These are phyloP conservation scores for Chrysopilus asiliformis DNA, from an alignment of 2,888 invertebrate species.

Conservation along the genomic window DNA sequence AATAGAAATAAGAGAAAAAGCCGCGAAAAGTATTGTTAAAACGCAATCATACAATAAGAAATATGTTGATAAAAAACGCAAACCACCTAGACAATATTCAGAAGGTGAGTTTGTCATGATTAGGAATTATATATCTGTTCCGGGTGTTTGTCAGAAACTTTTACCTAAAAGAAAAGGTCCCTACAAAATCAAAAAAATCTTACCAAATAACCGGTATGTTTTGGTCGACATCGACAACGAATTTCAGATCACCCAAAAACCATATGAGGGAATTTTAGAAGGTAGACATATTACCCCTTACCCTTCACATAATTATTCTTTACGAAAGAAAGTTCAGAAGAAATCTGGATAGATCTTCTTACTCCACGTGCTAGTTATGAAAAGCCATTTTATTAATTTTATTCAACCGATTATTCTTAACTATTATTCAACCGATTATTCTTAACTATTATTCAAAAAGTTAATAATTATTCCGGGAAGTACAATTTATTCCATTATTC, in stretches of 20 bases:
- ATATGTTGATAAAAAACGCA: not conserved
- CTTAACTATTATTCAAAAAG: too few relatives aligned
- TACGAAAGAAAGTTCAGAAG: too few relatives aligned
- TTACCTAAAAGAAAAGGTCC: too few relatives aligned
- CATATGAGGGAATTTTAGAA: not conserved
- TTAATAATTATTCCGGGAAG: too few relatives aligned
- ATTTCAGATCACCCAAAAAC: not conserved
- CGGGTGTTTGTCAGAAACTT: not conserved
- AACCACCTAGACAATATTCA: not conserved
- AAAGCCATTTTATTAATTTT: too few relatives aligned
- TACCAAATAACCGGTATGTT: conserved; percentile 1
- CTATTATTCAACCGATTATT: too few relatives aligned
- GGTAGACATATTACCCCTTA: too few relatives aligned
- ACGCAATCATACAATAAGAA: not conserved
- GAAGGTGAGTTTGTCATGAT: conserved; percentile 1
- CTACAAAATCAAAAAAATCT: not conserved
- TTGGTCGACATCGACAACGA: not conserved
- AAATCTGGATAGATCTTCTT: too few relatives aligned
- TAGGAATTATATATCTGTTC: not conserved
- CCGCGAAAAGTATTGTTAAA: not conserved
- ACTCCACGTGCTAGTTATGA: too few relatives aligned
- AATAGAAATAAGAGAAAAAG: not conserved
- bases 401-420: too few relatives aligned
- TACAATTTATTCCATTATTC: too few relatives aligned
- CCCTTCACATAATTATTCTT: too few relatives aligned